A percentile compares a stretch with the other conserved stretches of the same genome.
Evolutionary conservation across 2,888 invertebrate genomes (phyloP).

Genomic region (Galerucella calmariensis): DNA sequence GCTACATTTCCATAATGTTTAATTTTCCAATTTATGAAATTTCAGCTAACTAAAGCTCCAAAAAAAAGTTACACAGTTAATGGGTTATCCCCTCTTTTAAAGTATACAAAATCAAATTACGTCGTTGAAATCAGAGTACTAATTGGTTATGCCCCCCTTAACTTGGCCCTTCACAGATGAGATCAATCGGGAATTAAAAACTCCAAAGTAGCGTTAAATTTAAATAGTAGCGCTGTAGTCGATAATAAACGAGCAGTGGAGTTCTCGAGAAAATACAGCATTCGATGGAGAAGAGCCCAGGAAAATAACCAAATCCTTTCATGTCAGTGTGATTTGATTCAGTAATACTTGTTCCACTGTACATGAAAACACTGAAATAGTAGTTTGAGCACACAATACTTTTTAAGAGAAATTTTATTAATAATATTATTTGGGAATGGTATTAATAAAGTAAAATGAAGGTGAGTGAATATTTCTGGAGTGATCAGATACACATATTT

Average conservation of each 20-base stretch:
- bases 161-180: conserved; percentile 20
- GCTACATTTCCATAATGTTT: not conserved
- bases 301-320: too few relatives aligned
- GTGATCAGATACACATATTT: too few relatives aligned
- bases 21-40: conserved; percentile 20
- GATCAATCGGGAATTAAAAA: conserved; percentile 19
- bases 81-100: conserved; percentile 16
- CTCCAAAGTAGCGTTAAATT: conserved; percentile 9
- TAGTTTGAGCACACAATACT: too few relatives aligned
- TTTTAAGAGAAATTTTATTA: too few relatives aligned
- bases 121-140: conserved; percentile 22
- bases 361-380: too few relatives aligned
- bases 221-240: not conserved
- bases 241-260: not conserved
- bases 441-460: too few relatives aligned
- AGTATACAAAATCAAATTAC: conserved; percentile 27
- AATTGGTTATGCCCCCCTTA: conserved; percentile 21
- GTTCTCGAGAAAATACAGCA: not conserved
- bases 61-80: conserved; percentile 18
- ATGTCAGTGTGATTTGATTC: too few relatives aligned
- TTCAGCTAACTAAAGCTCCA: conserved; percentile 21
- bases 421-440: too few relatives aligned
- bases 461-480: too few relatives aligned
- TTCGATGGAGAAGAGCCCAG: too few relatives aligned
- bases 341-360: too few relatives aligned